Base-by-base conservation (phyloP, 37 sponge, comb jelly and placozoan genomes). In the Petrosia ficiformis region DNA sequence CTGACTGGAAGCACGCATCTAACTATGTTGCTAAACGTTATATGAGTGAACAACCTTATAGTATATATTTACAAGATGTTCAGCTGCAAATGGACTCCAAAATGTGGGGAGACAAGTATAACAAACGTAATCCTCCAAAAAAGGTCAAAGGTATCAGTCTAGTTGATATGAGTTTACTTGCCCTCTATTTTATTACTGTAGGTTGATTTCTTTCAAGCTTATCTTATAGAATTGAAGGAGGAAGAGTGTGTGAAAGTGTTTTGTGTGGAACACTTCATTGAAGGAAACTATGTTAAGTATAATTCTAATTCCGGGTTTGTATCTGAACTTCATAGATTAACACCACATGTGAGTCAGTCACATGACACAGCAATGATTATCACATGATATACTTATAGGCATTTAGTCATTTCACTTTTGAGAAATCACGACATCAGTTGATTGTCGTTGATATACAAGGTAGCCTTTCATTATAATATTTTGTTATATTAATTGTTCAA, bases 371-470 rank as follows among this genome's bases (percentile, higher is more conserved):
- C 22, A 40, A 30, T 68, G 10, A 68, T 59, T 40, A 4, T 29
- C 31, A 31, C 34, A 28, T 37, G 37, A 3, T 22, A 29, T 24
- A 29, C 25, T 76, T 34, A 34, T 70, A 91, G 68, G 87, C 96
- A 44, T 95, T 95, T 78, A 91, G 92, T 34, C 96, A 95, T 79
- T 95, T 95, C 73, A 95, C 96, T 19, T 95, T 95, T 75, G 96
- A 95, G 52, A 63, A 57, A 29, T 95, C 96, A 1, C 77, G 75
- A 26, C 92, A 95, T 63, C 77, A 78, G 31, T 79, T 87, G 32
- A 95, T 95, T 57, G 91, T 95, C 34, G 96, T 95, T 39, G 96
- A 95, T 68, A 83, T 95, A n/a, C 96, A 95, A 76, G 96, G 96
- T 93, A 31, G 67, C 10, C 21, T 41, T 22, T 1, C 4, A 38